phyloP scores from a whole-genome alignment of 1,140 invertebrate genomes.

The Lanistes nyassanus region DNA sequence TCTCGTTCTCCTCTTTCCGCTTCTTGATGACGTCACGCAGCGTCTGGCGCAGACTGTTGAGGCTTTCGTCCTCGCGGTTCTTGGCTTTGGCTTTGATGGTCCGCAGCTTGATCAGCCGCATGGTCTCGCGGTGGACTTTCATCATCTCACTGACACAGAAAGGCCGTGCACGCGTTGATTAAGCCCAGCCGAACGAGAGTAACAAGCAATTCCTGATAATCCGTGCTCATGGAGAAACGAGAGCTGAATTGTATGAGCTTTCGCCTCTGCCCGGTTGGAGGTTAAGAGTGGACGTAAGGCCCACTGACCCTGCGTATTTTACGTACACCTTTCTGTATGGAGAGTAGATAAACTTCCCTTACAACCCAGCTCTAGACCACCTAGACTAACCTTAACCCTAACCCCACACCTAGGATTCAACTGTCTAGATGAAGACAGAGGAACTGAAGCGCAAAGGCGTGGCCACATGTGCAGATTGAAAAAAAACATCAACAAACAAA shows the following conservation, averaged over 20 bases:
- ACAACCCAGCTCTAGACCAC: too few species aligned
- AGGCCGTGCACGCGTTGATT: neutral
- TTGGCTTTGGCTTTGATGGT: conserved; percentile 45
- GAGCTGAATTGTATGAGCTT: neutral
- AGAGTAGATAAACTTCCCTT: too few species aligned
- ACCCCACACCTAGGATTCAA: too few species aligned
- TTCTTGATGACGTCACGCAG: conserved; percentile 53
- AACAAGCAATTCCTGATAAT: neutral
- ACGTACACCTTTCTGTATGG: too few species aligned
- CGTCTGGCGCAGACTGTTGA: conserved; percentile 48
- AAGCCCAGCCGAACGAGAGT: too few species aligned
- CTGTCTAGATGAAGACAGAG: too few species aligned
- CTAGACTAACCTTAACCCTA: too few species aligned
- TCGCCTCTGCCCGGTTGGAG: too few species aligned
- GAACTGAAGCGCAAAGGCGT: too few species aligned
- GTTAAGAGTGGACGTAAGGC: too few species aligned
- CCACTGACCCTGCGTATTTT: too few species aligned
- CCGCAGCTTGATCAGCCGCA: conserved; percentile 46
- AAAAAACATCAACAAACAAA: neutral
- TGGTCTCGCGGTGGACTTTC: conserved; percentile 46
- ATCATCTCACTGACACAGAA: conserved; percentile 47
- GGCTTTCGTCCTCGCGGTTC: conserved; percentile 47
- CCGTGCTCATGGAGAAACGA: neutral
- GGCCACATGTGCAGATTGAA: too few species aligned
- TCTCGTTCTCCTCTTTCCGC: conserved; percentile 42